A percentile compares a stretch with the other conserved stretches of the same genome.
These are phyloP conservation scores for Carabus problematicus DNA, from an alignment of 2,888 invertebrate species.

Conservation along the genomic window DNA sequence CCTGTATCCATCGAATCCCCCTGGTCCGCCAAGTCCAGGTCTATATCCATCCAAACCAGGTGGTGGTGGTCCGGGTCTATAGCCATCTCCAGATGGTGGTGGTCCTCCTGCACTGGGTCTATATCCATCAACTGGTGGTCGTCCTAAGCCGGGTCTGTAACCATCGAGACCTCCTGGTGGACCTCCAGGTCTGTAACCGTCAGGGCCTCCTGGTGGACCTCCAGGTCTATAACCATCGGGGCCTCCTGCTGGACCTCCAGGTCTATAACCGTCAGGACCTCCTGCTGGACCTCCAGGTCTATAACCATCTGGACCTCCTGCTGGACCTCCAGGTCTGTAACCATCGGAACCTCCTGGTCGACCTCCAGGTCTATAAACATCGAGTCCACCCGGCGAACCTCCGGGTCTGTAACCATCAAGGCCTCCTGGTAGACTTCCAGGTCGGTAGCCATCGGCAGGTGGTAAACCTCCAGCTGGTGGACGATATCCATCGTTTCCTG, in stretches of 20 bases:
- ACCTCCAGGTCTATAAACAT: slow-evolving; percentile 25
- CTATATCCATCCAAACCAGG: slow-evolving; percentile 15
- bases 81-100: neutral
- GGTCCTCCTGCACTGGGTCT: neutral
- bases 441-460: slow-evolving; percentile 23
- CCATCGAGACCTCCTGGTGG: slow-evolving; percentile 10
- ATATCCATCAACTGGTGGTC: slow-evolving; percentile 13
- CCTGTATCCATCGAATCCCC: slow-evolving; percentile 41
- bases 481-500: slow-evolving; percentile 17
- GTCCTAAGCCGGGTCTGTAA: neutral
- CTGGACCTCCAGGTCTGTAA: slow-evolving; percentile 26
- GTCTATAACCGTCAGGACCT: slow-evolving; percentile 40
- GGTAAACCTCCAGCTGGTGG: slow-evolving; percentile 39
- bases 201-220: neutral
- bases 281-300: slow-evolving; percentile 44
- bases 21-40: slow-evolving; percentile 11
- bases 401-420: slow-evolving; percentile 11
- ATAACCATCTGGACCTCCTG: slow-evolving; percentile 34
- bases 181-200: slow-evolving; percentile 22
- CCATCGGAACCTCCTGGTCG: slow-evolving; percentile 8
- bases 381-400: neutral
- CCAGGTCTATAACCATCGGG: slow-evolving; percentile 11
- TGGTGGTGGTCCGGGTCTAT: slow-evolving; percentile 6
- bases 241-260: slow-evolving; percentile 5
- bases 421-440: slow-evolving; percentile 3